A percentile compares a stretch with the other conserved stretches of the same genome.
Conservation (phyloP, 1,140 invertebrate species). For the Cydia fagiglandana region DNA sequence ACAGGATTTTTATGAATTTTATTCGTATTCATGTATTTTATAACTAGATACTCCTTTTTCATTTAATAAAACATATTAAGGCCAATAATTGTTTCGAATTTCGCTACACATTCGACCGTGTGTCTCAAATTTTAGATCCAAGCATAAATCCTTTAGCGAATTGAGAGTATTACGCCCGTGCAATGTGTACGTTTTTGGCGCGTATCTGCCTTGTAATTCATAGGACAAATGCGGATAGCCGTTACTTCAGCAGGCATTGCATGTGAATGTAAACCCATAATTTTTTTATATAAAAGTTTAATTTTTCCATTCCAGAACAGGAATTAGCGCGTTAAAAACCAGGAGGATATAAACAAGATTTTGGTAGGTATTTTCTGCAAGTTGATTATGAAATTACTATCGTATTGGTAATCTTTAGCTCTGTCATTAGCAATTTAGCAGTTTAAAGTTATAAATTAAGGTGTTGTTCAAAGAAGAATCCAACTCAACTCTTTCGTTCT, state of each 20-base stretch:
- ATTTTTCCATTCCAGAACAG: background rate
- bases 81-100: background rate
- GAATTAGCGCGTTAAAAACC: background rate
- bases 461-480: background rate
- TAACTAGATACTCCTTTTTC: no score
- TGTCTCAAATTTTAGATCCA: conserved; percentile 47
- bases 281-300: background rate
- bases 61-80: no score
- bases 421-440: background rate
- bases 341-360: no score
- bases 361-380: background rate
- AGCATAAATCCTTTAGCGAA: conserved; percentile 57
- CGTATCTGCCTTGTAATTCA: conserved; percentile 46
- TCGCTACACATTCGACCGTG: conserved; percentile 26
- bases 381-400: background rate
- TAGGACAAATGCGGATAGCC: conserved; percentile 32
- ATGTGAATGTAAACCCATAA: background rate
- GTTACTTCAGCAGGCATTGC: background rate
- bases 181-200: conserved; percentile 54
- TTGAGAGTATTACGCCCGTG: conserved; percentile 48
- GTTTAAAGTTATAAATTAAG: background rate
- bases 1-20: no score
- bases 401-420: background rate
- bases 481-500: no score
- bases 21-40: no score